Evolutionary conservation across 2,113 vertebrate genomes (phyloP).

Genomic region (Phaethon lepturus): DNA sequence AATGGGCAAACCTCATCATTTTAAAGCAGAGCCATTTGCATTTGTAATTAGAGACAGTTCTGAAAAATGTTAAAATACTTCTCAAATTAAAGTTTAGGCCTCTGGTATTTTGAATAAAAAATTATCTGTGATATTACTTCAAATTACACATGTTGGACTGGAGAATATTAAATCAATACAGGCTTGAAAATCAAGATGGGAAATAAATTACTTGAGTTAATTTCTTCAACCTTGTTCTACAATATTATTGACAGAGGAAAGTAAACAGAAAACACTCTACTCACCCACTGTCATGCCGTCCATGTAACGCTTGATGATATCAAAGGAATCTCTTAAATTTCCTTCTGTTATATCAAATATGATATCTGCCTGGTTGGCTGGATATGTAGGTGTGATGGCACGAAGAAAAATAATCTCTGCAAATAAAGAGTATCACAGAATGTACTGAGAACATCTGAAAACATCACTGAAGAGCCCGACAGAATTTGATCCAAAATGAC

Average conservation of each 20-base stretch:
- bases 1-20: background rate
- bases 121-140: background rate
- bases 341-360: constrained; percentile 94
- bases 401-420: constrained; percentile 97
- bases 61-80: background rate
- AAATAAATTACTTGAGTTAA: background rate
- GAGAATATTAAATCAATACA: background rate
- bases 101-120: background rate
- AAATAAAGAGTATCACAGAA: background rate
- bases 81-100: background rate
- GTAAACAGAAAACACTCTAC: constrained; percentile 48
- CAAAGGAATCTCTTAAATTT: constrained; percentile 90
- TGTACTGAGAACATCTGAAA: background rate
- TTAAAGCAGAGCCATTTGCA: background rate
- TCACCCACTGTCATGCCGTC: constrained; percentile 92
- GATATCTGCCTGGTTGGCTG: constrained; percentile 85
- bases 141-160: background rate
- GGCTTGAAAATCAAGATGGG: background rate
- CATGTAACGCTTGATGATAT: constrained; percentile 91
- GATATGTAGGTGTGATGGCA: constrained; percentile 83
- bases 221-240: background rate
- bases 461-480: background rate
- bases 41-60: background rate
- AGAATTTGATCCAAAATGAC: background rate
- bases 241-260: background rate